A percentile compares a stretch with the other conserved stretches of the same genome.
These are phyloP conservation scores for Nothocercus julius DNA, from an alignment of 2,113 vertebrate species.

Conservation along the genomic window DNA sequence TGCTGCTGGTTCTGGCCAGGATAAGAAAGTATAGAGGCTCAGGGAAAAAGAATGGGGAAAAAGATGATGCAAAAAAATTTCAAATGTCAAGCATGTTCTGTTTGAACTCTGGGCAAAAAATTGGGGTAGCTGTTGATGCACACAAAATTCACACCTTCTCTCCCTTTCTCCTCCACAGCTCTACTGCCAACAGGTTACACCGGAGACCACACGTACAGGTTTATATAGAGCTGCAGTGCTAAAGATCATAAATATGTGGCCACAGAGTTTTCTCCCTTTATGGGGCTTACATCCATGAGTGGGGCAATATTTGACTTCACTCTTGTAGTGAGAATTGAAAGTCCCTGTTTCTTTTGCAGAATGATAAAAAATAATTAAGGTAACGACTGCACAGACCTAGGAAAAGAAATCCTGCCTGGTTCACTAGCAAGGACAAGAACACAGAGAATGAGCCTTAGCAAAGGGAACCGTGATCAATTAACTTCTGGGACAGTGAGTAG, in stretches of 20 bases:
- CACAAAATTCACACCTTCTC: neutral
- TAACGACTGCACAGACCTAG: neutral
- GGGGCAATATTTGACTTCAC: neutral
- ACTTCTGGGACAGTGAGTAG: constrained; percentile 38
- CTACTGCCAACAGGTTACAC: neutral
- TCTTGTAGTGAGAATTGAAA: neutral
- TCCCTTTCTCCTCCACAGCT: neutral
- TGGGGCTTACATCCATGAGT: neutral
- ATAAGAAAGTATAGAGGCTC: constrained; percentile 34
- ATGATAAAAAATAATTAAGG: constrained; percentile 39
- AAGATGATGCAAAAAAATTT: constrained; percentile 52
- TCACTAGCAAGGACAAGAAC: neutral
- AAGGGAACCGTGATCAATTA: constrained; percentile 35
- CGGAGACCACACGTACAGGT: neutral
- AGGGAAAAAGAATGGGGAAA: constrained; percentile 5
- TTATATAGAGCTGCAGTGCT: neutral
- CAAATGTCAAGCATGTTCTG: constrained; percentile 32
- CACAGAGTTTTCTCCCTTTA: neutral
- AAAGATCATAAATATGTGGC: neutral
- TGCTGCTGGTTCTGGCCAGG: constrained; percentile 57
- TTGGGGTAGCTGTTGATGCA: neutral
- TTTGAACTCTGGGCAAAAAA: constrained; percentile 20
- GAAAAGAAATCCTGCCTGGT: neutral
- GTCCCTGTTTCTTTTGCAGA: neutral
- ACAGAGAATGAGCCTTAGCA: constrained; percentile 52